Percentiles rank a stretch among this genome's conserved stretches.
phyloP scores from a whole-genome alignment of 2,797 vertebrate genomes.

The Malurus leucopterus region DNA sequence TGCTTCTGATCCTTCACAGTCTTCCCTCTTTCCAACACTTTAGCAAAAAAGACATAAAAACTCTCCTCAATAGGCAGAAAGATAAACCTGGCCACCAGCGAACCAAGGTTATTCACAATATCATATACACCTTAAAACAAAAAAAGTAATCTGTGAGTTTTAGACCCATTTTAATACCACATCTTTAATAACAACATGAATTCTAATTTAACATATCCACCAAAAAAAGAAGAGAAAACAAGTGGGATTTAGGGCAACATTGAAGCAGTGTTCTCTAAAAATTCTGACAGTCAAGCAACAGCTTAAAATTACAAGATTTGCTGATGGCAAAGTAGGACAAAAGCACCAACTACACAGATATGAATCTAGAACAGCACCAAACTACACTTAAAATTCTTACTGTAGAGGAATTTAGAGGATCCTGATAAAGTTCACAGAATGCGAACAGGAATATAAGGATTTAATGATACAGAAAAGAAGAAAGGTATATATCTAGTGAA shows the following conservation, averaged over 20 bases:
- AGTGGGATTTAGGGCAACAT: background rate
- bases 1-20: conserved; percentile 80
- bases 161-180: background rate
- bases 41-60: conserved; percentile 96
- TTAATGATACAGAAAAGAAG: background rate
- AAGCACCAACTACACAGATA: background rate
- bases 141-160: background rate
- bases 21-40: conserved; percentile 88
- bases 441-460: background rate
- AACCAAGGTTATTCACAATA: conserved; percentile 93
- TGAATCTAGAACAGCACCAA: background rate
- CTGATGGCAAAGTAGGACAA: background rate
- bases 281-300: background rate
- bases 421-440: background rate
- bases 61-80: conserved; percentile 96
- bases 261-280: background rate
- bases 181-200: background rate
- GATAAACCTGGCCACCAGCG: conserved; percentile 94
- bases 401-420: background rate
- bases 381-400: background rate
- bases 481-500: background rate
- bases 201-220: background rate
- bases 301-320: background rate
- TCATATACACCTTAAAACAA: conserved; percentile 85
- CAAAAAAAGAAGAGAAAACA: background rate